Evolutionary conservation across 1,140 invertebrate species (phyloP).

Genomic region (Drosophila repletoides): DNA sequence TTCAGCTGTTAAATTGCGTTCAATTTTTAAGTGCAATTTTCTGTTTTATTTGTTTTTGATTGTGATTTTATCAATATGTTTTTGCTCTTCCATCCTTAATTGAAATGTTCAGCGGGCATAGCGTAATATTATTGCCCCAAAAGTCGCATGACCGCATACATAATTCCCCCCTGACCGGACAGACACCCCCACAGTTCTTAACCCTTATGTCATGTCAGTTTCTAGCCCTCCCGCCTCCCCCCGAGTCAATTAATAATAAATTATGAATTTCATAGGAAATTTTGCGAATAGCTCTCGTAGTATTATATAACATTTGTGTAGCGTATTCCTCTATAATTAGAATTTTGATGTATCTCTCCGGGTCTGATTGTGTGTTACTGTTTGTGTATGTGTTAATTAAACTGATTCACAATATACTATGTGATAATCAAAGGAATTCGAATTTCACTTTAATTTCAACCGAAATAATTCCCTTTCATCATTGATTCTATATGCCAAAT

Average conservation of each 20-base stretch:
- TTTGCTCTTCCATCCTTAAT: slow-evolving; percentile 43
- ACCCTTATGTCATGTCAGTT: slow-evolving; percentile 40
- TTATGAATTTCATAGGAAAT: slow-evolving; percentile 70
- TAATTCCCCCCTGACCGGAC: slow-evolving; percentile 42
- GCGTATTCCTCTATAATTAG: slow-evolving; percentile 24
- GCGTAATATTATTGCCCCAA: slow-evolving; percentile 22
- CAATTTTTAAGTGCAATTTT: slow-evolving; percentile 76
- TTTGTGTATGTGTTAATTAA: slow-evolving; percentile 19
- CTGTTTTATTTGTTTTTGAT: slow-evolving; percentile 78
- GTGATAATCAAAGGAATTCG: slow-evolving; percentile 18
- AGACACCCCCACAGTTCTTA: slow-evolving; percentile 10
- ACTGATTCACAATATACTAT: background rate
- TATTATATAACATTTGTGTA: slow-evolving; percentile 5
- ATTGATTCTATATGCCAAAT: background rate
- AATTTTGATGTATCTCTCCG: slow-evolving; percentile 2
- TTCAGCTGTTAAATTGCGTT: slow-evolving; percentile 71
- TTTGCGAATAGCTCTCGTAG: too few species aligned
- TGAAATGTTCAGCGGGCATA: slow-evolving; percentile 66
- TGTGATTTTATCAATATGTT: slow-evolving; percentile 77
- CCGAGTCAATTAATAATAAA: slow-evolving; percentile 74
- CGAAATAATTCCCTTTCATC: background rate
- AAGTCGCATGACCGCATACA: slow-evolving; percentile 35
- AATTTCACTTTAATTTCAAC: slow-evolving; percentile 2
- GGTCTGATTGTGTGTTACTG: background rate
- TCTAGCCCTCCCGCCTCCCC: background rate